Percentiles rank a stretch among this genome's conserved stretches.
Conservation (phyloP, 2,888 invertebrate species). For the Altica lythri region DNA sequence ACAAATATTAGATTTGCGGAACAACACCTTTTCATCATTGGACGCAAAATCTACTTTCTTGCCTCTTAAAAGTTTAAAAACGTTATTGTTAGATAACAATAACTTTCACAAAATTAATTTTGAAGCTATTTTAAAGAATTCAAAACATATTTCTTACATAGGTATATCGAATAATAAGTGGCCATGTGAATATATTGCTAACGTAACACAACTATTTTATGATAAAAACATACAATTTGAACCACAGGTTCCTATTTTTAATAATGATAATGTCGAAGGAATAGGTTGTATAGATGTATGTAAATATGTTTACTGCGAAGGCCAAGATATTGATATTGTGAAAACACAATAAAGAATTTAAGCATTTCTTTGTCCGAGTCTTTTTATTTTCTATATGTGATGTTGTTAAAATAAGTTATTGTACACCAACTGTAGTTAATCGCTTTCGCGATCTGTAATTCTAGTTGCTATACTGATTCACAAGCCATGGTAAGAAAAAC, state of each 20-base stretch:
- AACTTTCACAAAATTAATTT: constrained; percentile 16
- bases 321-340: constrained; percentile 3
- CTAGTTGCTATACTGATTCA: too few species aligned
- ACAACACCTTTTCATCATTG: constrained; percentile 6
- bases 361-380: too few species aligned
- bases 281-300: constrained; percentile 24
- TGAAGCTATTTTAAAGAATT: constrained; percentile 10
- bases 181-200: constrained; percentile 13
- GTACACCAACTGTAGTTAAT: too few species aligned
- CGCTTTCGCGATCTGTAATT: too few species aligned
- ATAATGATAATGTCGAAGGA: constrained; percentile 24
- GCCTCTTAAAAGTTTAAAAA: constrained; percentile 5
- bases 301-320: constrained; percentile 24
- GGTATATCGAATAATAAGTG: constrained; percentile 21
- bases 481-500: too few species aligned
- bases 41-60: constrained; percentile 6
- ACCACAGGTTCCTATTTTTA: constrained; percentile 6
- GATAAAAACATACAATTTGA: constrained; percentile 8
- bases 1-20: constrained; percentile 13
- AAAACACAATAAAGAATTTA: neutral
- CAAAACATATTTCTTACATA: neutral
- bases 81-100: constrained; percentile 15
- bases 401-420: too few species aligned
- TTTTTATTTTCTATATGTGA: too few species aligned
- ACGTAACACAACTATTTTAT: constrained; percentile 10